Percentiles rank a stretch among this genome's conserved stretches.
phyloP scores from a whole-genome alignment of 2,113 vertebrate species.

The Eurypyga helias region DNA sequence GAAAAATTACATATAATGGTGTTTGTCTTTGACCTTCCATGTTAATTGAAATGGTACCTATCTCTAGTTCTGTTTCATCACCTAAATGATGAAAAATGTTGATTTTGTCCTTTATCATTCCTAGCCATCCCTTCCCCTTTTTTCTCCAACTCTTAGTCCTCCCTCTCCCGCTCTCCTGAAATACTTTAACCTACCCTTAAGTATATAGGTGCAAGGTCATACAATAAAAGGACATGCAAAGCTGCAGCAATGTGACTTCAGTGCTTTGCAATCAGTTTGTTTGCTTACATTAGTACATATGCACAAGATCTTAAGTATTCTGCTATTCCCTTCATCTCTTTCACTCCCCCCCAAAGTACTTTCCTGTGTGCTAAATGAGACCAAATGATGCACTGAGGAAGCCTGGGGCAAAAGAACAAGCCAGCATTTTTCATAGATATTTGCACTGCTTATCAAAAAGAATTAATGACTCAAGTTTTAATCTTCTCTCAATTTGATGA shows the following conservation, averaged over 20 bases:
- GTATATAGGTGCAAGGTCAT: background rate
- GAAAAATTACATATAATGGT: constrained; percentile 42
- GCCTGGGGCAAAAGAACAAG: constrained; percentile 31
- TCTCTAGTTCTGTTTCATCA: constrained; percentile 20
- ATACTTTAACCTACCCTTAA: background rate
- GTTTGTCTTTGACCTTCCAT: constrained; percentile 62
- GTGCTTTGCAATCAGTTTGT: background rate
- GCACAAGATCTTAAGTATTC: background rate
- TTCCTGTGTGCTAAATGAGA: background rate
- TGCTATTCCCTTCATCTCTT: background rate
- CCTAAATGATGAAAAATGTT: constrained; percentile 23
- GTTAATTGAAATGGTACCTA: constrained; percentile 59
- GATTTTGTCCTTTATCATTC: background rate
- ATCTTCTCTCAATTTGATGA: constrained; percentile 64
- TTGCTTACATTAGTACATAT: background rate
- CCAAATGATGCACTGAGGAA: background rate
- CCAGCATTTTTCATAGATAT: constrained; percentile 15
- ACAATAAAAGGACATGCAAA: background rate
- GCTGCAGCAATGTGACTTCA: background rate
- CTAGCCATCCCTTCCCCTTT: background rate
- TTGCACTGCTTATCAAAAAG: constrained; percentile 52
- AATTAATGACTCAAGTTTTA: constrained; percentile 49
- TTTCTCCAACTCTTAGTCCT: background rate
- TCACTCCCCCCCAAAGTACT: background rate
- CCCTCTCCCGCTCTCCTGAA: background rate